Base-by-base conservation (phyloP, 2,888 invertebrate genomes). In the Lymantria dispar region DNA sequence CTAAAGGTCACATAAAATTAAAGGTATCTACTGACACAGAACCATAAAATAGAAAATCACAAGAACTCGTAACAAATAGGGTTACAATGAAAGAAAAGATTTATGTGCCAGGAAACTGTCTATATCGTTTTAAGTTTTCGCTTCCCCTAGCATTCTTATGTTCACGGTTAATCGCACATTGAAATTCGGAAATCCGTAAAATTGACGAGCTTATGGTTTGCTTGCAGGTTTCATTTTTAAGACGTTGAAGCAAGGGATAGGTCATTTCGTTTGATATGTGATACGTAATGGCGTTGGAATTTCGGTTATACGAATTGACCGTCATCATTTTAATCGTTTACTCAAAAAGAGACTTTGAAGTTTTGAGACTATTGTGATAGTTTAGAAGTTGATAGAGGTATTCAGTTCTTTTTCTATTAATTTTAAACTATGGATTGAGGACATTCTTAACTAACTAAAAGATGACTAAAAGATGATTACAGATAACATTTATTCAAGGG, bases 151-250 rank as follows among this genome's bases (percentile, higher is more conserved):
- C 72, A 67, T 71, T 63, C 60, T 36, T 63, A 62, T 60, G 66
- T 72, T 74, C 68, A 74, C 72, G 79, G 72, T 73, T 71, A 70
- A 72, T 65, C 73, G 78, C 70, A 76, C 76, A 79, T 75, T 68
- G 70, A 78, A 75, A 78, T 70, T 78, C 78, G 75, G 72, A 74
- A 76, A 75, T 74, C 76, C 80, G 79, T 77, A 76, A 79, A 80
- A 78, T 75, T 72, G 71, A 64, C 66, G 68, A 69, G 64, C 76
- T 77, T 76, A 74, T 73, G 70, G 68, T 55, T 61, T 60, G 62
- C 64, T 72, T 67, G 64, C 59, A 68, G 60, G 57, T 62, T 62
- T 51, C 62, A 65, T 69, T 74, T 73, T 67, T 67, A 53, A 56
- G 60, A 46, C 53, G 41, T 53, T 58, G 56, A 64, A 47, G 48